phyloP scores from a whole-genome alignment of 2,113 vertebrate genomes.

The Tragulus kanchil region DNA sequence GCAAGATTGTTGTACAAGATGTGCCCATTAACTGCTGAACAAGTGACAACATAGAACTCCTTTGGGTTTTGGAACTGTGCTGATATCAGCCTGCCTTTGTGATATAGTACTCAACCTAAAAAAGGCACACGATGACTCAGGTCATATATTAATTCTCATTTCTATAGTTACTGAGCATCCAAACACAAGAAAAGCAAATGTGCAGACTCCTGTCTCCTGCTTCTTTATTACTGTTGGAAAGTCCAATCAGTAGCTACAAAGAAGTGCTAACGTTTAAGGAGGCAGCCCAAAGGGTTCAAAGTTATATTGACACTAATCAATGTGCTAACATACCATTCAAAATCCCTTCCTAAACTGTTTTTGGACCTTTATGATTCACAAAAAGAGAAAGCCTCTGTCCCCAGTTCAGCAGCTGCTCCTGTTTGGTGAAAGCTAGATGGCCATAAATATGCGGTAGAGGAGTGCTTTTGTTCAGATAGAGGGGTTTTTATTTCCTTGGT shows the following conservation, averaged over 20 bases:
- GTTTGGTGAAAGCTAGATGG: not conserved
- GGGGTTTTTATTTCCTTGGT: not conserved
- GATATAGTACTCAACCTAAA: conserved; percentile 15
- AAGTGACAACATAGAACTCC: not conserved
- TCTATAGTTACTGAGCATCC: conserved; percentile 14
- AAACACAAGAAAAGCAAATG: conserved; percentile 62
- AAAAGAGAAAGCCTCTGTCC: not conserved
- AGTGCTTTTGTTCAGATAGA: not conserved
- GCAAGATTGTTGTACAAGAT: conserved; percentile 53
- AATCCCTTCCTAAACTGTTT: not conserved
- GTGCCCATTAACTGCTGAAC: conserved; percentile 58
- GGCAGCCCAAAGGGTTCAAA: not conserved
- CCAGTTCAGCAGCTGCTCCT: not conserved
- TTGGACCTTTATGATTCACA: not conserved
- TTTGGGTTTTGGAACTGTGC: conserved; percentile 48
- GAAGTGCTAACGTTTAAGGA: not conserved
- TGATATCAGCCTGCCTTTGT: conserved; percentile 60
- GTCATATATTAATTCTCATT: conserved; percentile 53
- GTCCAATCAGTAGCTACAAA: not conserved
- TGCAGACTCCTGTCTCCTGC: not conserved
- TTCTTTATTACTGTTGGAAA: not conserved
- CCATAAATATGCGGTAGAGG: not conserved
- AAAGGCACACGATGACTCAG: conserved; percentile 44
- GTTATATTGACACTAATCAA: not conserved
- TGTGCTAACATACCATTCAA: not conserved